Percentiles rank a stretch among this genome's conserved stretches.
phyloP scores from a whole-genome alignment of 2,113 vertebrate genomes.

The Synodontis membranacea region DNA sequence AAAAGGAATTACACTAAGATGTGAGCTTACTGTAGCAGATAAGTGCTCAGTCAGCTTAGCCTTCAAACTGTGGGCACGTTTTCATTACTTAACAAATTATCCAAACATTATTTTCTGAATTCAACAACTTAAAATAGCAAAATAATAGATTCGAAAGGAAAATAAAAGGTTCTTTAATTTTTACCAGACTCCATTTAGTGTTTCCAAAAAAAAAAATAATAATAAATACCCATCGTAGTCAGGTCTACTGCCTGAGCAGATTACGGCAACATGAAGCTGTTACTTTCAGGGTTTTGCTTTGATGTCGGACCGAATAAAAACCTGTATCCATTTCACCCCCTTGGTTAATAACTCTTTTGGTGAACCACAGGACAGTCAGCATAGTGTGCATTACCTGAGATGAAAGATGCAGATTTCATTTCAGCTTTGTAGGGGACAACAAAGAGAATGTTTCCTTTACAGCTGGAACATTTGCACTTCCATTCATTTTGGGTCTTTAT shows the following conservation, averaged over 20 bases:
- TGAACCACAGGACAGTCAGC: constrained; percentile 14
- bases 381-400: constrained; percentile 15
- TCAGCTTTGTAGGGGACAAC: constrained; percentile 24
- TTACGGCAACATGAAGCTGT: constrained; percentile 8
- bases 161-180: not conserved
- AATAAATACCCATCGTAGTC: not conserved
- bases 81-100: not conserved
- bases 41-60: not conserved
- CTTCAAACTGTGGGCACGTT: not conserved
- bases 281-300: constrained; percentile 23
- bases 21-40: not conserved
- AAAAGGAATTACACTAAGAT: not conserved
- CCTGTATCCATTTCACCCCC: constrained; percentile 25
- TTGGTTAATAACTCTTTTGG: constrained; percentile 26
- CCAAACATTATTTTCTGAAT: constrained; percentile 40
- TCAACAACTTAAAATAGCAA: not conserved
- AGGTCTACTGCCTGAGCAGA: not conserved
- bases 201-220: too few species aligned
- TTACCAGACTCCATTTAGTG: not conserved
- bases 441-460: not conserved
- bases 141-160: constrained; percentile 4
- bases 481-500: not conserved
- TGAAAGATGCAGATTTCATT: constrained; percentile 28
- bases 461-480: not conserved
- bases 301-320: constrained; percentile 7